Evolutionary conservation across 1,140 invertebrate genomes (phyloP).

Genomic region (Drosophila auraria): DNA sequence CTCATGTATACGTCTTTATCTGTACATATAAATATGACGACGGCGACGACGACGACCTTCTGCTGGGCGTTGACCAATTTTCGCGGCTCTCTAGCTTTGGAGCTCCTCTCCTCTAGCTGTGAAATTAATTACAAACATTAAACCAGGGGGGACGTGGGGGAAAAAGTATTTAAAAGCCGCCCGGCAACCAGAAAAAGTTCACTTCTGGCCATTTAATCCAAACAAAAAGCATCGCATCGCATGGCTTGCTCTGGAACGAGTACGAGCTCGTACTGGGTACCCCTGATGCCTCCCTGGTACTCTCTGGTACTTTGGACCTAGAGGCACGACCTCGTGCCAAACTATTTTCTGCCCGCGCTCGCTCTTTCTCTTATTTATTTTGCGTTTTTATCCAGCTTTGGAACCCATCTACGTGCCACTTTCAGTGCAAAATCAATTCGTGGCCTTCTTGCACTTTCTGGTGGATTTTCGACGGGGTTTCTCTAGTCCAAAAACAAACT

Average conservation of each 20-base stretch:
- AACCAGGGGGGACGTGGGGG: conserved; percentile 9
- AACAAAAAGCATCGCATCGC: conserved; percentile 43
- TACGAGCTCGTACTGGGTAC: not conserved
- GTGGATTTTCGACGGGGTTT: not conserved
- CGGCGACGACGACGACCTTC: conserved; percentile 28
- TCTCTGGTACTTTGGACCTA: conserved; percentile 35
- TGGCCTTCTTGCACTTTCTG: conserved; percentile 26
- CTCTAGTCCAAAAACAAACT: not conserved
- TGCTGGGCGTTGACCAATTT: conserved; percentile 37
- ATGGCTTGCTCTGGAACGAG: conserved; percentile 6
- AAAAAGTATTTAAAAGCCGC: conserved; percentile 31
- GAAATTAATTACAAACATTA: conserved; percentile 73
- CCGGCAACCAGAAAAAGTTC: conserved; percentile 24
- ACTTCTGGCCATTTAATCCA: conserved; percentile 59
- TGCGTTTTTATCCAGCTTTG: conserved; percentile 33
- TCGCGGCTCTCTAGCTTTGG: conserved; percentile 25
- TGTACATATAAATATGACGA: conserved; percentile 32
- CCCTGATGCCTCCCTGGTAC: not conserved
- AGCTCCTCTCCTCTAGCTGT: conserved; percentile 18
- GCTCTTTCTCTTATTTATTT: conserved; percentile 33
- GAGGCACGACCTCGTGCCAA: conserved; percentile 36
- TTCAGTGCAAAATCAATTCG: conserved; percentile 11
- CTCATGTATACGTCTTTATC: conserved; percentile 19
- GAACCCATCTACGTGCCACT: conserved; percentile 58
- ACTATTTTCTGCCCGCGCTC: conserved; percentile 13